Base-by-base conservation (phyloP, 2,113 vertebrate species). In the Asarcornis scutulata region DNA sequence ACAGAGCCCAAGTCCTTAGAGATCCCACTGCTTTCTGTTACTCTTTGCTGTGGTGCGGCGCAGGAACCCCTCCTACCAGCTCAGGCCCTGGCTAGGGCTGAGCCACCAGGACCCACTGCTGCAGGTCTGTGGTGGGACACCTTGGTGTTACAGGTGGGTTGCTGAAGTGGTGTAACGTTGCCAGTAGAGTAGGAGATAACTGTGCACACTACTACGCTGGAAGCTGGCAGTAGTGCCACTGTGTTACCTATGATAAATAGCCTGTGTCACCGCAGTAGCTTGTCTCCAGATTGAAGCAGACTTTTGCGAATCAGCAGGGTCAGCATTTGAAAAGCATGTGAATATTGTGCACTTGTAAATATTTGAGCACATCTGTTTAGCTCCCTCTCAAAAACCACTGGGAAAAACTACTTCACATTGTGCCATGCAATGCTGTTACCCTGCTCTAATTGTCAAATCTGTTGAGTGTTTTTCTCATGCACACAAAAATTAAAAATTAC, bases 291-390 rank as follows among this genome's bases (percentile, higher is more conserved):
- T 91, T 96, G 97, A 97, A 97, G 95, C 93, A 74, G 20, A 95
- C 95, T 97, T 97, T 9, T 83, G 92, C 20, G 6, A 97, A 95
- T 97, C 97, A 97, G 97, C 96, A 95, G 97, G 97, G 97, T 86
- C 87, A 97, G 97, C 95, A 93, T 95, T 95, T 95, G 95, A 98
- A 95, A 90, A 98, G 97, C 96, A 89, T 97, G 97, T 56, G 95
- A 97, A 97, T 96, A 98, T 97, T 97, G 98, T 97, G 97, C 96
- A 97, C 97, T 97, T 98, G 97, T 98, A 97, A 98, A 98, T 98
- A 97, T 97, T 94, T 97, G 98, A 97, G 97, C 97, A 97, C 98
- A 98, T 97, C 98, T 98, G 97, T 97, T 98, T 87, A 92, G 96
- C 88, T 97, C 93, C 93, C 93, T 97, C 94, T 87, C 93, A 88